Base-by-base conservation (phyloP, 2,113 vertebrate genomes). In the Cyphotilapia sp. region DNA sequence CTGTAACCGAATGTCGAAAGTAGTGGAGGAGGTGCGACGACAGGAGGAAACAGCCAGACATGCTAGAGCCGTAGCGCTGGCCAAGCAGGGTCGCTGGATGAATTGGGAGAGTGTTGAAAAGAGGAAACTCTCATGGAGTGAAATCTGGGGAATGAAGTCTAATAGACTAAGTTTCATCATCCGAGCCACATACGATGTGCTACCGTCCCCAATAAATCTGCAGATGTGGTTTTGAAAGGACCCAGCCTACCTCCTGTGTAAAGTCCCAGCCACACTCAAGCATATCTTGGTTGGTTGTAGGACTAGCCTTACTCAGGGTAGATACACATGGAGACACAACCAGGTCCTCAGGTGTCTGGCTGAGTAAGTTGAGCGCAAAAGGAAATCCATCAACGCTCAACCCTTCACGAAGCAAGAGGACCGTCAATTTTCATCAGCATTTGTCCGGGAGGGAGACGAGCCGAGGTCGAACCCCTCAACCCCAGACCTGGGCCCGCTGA, bases 391-490 rank as follows among this genome's bases (percentile, higher is more conserved):
- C 49, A 53, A 53, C 0, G 3, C 19, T 10, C 49, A 53, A 10
- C 49, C 19, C 3, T 53, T 53, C 19, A 53, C 3, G 2, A 53
- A 53, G 0, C 19, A 53, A 51, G 49, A n/a, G 5, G 49, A 51
- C 0, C 4, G 3, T 51, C 17, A 51, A 2, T 19, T 49, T 53
- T 53, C 49, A n/a, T n/a, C 49, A 53, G 5, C 3, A 10, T 53
- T n/a, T 53, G 49, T 51, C 49, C 1, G 9, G 49, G 17, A 5
- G 9, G 19, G 49, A 51, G 19, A 51, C 8, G 1, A 51, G 49
- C 49, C 17, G 0, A 51, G 1, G 17, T 0, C 49, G 1, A 51
- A 0, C 1, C 4, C 8, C 47, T 5, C 49, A 19, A 1, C 17
- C 1, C 17, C 17, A 0, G 49, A 51, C 49, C 5, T 40, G 38